A percentile compares a stretch with the other conserved stretches of the same genome.
phyloP scores from a whole-genome alignment of 2,888 invertebrate species.

The Matsumyia berberina region DNA sequence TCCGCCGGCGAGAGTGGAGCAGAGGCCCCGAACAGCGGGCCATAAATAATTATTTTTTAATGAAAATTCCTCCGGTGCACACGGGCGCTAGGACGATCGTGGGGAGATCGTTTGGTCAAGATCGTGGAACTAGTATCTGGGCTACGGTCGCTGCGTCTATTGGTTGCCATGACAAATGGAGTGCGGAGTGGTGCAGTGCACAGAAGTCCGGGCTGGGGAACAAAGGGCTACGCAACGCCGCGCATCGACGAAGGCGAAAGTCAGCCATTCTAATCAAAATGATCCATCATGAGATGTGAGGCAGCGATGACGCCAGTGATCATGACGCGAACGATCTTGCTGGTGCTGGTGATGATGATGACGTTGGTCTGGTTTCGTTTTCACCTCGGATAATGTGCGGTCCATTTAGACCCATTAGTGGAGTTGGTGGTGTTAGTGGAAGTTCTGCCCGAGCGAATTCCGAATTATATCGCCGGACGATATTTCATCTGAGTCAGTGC shows the following conservation, averaged over 20 bases:
- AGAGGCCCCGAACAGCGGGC: conserved; percentile 25
- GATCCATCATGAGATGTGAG: conserved; percentile 74
- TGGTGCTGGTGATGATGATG: conserved; percentile 34
- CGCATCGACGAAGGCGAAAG: conserved; percentile 69
- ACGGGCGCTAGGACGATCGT: conserved; percentile 9
- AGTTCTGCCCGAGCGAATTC: conserved; percentile 58
- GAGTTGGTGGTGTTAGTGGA: conserved; percentile 38
- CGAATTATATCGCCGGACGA: conserved; percentile 62
- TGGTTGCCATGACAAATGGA: conserved; percentile 71
- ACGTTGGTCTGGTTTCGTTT: conserved; percentile 64
- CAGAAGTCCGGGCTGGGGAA: conserved; percentile 63
- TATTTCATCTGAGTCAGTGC: conserved; percentile 62
- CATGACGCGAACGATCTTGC: background rate
- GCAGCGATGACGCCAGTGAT: conserved; percentile 51
- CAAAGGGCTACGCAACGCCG: conserved; percentile 66
- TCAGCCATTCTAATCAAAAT: conserved; percentile 71
- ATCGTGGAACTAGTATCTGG: conserved; percentile 40
- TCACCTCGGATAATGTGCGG: conserved; percentile 60
- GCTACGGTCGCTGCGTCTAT: conserved; percentile 52
- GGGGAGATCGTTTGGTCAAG: conserved; percentile 61
- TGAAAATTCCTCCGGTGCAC: conserved; percentile 68
- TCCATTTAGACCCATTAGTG: conserved; percentile 75
- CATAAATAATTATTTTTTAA: conserved; percentile 74
- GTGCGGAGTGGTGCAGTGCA: conserved; percentile 45
- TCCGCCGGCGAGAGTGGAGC: conserved; percentile 17